Evolutionary conservation across 2,888 invertebrate genomes (phyloP).

Genomic region (Leptinotarsa peninsularis): DNA sequence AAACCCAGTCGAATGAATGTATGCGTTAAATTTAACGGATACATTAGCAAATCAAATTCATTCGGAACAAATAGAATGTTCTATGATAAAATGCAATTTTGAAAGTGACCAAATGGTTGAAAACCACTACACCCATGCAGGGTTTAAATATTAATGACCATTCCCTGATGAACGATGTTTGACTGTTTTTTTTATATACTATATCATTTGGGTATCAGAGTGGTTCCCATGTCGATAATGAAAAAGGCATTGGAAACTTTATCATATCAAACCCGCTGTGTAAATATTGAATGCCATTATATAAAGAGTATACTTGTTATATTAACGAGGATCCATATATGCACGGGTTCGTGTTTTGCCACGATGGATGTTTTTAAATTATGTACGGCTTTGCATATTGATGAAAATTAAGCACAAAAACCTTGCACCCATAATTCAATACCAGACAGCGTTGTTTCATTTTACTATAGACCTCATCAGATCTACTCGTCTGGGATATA

Average conservation of each 20-base stretch:
- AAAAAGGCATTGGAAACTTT: neutral
- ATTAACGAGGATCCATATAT: neutral
- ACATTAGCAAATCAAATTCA: constrained; percentile 41
- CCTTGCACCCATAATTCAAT: too few species aligned
- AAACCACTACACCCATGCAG: constrained; percentile 18
- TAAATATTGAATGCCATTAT: neutral
- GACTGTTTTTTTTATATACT: constrained; percentile 1
- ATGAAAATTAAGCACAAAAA: too few species aligned
- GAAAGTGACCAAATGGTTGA: constrained; percentile 13
- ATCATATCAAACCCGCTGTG: neutral
- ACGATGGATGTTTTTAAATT: too few species aligned
- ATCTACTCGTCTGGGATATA: too few species aligned
- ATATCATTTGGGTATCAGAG: neutral
- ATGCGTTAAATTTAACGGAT: constrained; percentile 19
- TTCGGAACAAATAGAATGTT: constrained; percentile 37
- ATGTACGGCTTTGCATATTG: too few species aligned
- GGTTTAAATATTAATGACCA: constrained; percentile 20
- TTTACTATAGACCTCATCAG: too few species aligned
- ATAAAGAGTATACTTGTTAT: neutral
- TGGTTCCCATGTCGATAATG: neutral
- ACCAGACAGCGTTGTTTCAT: too few species aligned
- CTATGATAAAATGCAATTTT: constrained; percentile 32
- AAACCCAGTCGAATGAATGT: constrained; percentile 1
- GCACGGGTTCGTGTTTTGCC: neutral
- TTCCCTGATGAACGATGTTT: constrained; percentile 22